Evolutionary conservation across 2,113 vertebrate species (phyloP).

Genomic region (Chlorodrepanis virens): DNA sequence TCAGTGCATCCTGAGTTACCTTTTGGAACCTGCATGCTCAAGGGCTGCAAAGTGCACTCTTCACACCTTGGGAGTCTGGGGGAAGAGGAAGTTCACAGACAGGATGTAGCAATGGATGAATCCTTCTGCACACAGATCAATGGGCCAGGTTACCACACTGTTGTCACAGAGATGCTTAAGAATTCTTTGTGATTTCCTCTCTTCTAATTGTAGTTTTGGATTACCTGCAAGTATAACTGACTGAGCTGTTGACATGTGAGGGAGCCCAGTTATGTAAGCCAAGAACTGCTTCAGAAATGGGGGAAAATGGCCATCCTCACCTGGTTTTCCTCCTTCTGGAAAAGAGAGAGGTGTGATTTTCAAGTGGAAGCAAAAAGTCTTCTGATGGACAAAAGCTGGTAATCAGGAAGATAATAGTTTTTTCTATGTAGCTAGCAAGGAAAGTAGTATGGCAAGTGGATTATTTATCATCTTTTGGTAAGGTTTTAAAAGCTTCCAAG

Average conservation of each 20-base stretch:
- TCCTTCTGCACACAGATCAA: fast-evolving
- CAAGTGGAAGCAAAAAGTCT: neutral
- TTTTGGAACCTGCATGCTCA: neutral
- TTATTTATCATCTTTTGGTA: neutral
- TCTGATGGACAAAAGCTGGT: neutral
- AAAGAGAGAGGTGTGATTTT: neutral
- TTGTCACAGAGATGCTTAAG: neutral
- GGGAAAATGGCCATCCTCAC: neutral
- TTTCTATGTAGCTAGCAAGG: neutral
- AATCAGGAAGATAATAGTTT: neutral
- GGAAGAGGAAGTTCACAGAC: neutral
- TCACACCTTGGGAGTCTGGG: neutral
- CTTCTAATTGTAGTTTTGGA: neutral
- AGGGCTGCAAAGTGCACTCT: neutral
- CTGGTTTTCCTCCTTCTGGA: neutral
- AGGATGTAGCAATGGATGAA: neutral
- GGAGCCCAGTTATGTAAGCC: neutral
- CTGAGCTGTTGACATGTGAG: neutral
- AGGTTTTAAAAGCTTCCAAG: neutral
- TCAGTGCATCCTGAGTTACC: neutral
- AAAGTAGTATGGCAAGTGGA: neutral
- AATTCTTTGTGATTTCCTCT: neutral
- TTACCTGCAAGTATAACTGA: neutral
- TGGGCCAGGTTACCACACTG: neutral
- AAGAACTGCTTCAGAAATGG: neutral